phyloP scores from a whole-genome alignment of 2,113 vertebrate species.

The Pelmatolapia mariae region DNA sequence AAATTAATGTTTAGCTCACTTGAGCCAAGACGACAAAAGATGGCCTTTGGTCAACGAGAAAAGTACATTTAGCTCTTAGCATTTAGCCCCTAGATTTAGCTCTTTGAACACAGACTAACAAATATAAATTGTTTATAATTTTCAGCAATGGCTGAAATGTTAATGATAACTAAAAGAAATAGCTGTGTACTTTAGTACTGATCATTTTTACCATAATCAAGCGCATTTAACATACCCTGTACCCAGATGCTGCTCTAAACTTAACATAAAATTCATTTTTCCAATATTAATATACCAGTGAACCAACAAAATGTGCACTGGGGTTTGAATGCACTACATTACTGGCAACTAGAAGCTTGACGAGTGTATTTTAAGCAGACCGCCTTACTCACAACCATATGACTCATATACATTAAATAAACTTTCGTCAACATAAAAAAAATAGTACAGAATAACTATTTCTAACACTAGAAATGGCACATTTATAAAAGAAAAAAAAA shows the following conservation, averaged over 20 bases:
- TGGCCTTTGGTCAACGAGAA: neutral
- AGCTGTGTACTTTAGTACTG: neutral
- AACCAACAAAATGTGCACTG: neutral
- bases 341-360: neutral
- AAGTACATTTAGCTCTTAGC: neutral
- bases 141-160: neutral
- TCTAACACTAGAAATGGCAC: neutral
- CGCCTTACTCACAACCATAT: neutral
- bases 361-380: neutral
- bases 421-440: neutral
- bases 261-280: neutral
- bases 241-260: neutral
- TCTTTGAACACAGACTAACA: neutral
- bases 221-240: neutral
- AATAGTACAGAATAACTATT: neutral
- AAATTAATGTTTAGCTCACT: neutral
- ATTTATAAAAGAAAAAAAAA: neutral
- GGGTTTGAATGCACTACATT: neutral
- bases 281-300: neutral
- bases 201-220: neutral
- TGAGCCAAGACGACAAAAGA: neutral
- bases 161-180: neutral
- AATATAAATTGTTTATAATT: neutral
- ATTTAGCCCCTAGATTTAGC: neutral
- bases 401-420: neutral